Evolutionary conservation across 2,888 invertebrate genomes (phyloP), one percentile per base, ranked within the genome.

Genomic region (Agapostemon virescens): DNA sequence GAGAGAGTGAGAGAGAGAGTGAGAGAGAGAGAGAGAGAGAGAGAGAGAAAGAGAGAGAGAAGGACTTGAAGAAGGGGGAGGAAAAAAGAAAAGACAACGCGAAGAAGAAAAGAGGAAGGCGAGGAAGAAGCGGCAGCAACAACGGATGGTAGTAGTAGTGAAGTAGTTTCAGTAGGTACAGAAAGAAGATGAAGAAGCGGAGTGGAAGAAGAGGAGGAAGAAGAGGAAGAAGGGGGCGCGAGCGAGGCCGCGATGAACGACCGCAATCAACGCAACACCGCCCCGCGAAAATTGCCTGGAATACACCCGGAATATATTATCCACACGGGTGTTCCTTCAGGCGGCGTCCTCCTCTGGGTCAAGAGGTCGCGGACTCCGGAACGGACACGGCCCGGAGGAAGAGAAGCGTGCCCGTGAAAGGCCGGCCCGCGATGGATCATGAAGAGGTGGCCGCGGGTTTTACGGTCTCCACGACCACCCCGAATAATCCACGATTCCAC

Each of bases 221-320:
- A 40, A 74, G 58, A 68, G 68, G 69, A 69, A 63, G 71, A 64
- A 75, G 77, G 79, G 79, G 79, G 79, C 79, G 82, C 85, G 85
- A 88, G 89, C 84, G 86, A 89, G 85, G 82, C 80, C 77, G 90
- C 90, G 90, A 91, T 91, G 90, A 88, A 91, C 91, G 91, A 90
- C 89, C 89, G 90, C 90, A 91, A 91, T 91, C 91, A 91, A 89
- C 91, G 90, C 91, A 90, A 91, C 90, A 90, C 89, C 88, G 90
- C 87, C 90, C 88, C 83, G 90, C 90, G 88, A 91, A 90, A 91
- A 90, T 91, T 91, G 89, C 90, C 86, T 87, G 85, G 87, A 88
- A 87, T 89, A 89, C 86, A 87, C 86, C 87, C 88, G 87, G 90
- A 89, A 90, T 91, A 91, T 89, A 91, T 91, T 91, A 91, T 86